Conservation (phyloP, 2,888 invertebrate species). For the Asteroscopus sphinx region DNA sequence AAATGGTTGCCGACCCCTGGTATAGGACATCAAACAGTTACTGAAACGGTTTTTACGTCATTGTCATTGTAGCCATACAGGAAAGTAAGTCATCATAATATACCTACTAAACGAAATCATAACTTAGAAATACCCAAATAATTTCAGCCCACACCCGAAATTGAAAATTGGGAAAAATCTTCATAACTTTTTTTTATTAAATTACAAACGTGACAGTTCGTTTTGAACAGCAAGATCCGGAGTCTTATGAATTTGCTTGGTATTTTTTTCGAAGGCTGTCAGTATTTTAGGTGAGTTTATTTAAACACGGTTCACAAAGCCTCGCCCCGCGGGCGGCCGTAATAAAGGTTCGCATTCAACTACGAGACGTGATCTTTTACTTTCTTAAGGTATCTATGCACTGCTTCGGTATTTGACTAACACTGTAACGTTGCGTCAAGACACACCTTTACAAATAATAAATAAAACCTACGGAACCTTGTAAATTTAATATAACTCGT, state of each 20-base stretch:
- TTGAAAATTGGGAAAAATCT: not conserved
- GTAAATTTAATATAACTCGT: too few species aligned
- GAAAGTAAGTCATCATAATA: too few species aligned
- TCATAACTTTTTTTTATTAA: conserved; percentile 21
- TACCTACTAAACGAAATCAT: not conserved
- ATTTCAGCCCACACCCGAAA: not conserved
- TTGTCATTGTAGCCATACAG: too few species aligned
- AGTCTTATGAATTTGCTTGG: conserved; percentile 50
- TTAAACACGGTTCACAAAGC: conserved; percentile 49
- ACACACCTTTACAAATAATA: too few species aligned
- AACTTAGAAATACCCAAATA: not conserved
- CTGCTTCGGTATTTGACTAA: conserved; percentile 19
- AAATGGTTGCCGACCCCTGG: too few species aligned
- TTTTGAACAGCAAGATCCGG: conserved; percentile 12
- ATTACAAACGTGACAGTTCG: conserved; percentile 22
- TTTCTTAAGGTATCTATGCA: conserved; percentile 39
- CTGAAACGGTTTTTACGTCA: too few species aligned
- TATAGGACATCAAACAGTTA: too few species aligned
- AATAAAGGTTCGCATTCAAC: conserved; percentile 59
- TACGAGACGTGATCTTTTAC: conserved; percentile 55
- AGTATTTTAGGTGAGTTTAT: conserved; percentile 56
- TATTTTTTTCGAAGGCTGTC: conserved; percentile 39
- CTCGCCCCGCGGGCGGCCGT: conserved; percentile 47
- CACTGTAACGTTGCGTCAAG: not conserved
- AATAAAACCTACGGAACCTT: too few species aligned